phyloP scores from a whole-genome alignment of 2,888 invertebrate species.

The Macrophya annulata region DNA sequence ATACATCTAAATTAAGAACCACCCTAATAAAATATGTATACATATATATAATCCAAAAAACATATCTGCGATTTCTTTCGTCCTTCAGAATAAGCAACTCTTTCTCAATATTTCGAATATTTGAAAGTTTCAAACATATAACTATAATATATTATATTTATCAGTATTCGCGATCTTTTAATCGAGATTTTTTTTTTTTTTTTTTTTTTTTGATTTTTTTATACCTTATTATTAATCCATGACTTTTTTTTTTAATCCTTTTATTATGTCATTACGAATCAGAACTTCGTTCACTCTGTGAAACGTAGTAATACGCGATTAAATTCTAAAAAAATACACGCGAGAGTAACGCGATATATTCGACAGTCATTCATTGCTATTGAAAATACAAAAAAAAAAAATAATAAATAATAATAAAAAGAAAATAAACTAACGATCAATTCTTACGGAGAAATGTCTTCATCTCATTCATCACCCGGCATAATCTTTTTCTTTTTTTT shows the following conservation, averaged over 20 bases:
- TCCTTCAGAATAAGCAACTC: slow-evolving; percentile 13
- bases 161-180: slow-evolving; percentile 25
- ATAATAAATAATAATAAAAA: neutral
- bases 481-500: neutral
- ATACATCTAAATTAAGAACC: too few relatives aligned
- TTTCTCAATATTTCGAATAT: slow-evolving; percentile 18
- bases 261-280: neutral
- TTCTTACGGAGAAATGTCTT: neutral
- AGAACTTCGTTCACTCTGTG: neutral
- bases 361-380: neutral
- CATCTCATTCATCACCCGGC: neutral
- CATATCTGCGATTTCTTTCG: slow-evolving; percentile 2
- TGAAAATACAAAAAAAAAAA: neutral
- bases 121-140: slow-evolving; percentile 8
- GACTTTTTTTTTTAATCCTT: neutral
- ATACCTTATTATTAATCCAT: neutral
- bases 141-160: neutral
- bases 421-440: neutral
- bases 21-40: too few relatives aligned
- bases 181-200: neutral
- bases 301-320: neutral
- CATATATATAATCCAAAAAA: neutral
- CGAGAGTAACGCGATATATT: neutral
- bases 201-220: neutral
- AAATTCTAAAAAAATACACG: neutral